Base-by-base conservation (phyloP, 2,797 vertebrate species). In the Lophotriccus pileatus region DNA sequence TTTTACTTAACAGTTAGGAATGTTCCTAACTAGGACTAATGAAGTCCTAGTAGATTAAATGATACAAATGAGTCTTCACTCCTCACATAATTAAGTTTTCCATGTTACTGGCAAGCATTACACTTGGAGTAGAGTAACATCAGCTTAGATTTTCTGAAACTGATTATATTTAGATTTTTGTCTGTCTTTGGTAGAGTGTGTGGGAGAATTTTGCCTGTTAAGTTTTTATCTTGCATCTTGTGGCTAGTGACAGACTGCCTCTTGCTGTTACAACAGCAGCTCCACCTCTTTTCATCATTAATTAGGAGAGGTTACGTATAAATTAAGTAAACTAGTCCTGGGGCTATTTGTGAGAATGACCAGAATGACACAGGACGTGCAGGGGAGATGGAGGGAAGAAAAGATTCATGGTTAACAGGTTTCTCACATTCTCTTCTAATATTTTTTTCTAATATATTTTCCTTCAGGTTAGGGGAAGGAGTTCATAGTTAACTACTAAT, bases 201-300 rank as follows among this genome's bases (percentile, higher is more conserved):
- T 94, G 90, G 91, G 91, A 95, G 93, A 94, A 85, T 69, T 88
- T 52, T 44, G 10, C 73, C 53, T 86, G 69, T 94, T 88, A 78
- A 36, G 52, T 69, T 76, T 94, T 93, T 95, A 96, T 96, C 96
- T 96, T 75, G n/a, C 43, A 93, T 96, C 94, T 94, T 75, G 79
- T 93, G 96, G 91, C 91, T 96, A 90, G 83, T 90, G 90, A 94
- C 93, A 91, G 87, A 84, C 53, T 78, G 43, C 47, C 68, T 90
- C 58, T 94, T 90, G 76, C 37, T 92, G 28, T 94, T 95, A 66
- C 62, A 91, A 84, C 66, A 87, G 63, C 84, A 90, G 76, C 93
- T 93, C 91, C 91, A 78, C 93, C 91, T 94, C 85, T 88, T 86
- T 90, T 76, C 58, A 84, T n/a, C 79, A 41, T 88, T 77, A 94